Conservation (phyloP, 2,797 vertebrate species). For the Acanthopagrus latus region DNA sequence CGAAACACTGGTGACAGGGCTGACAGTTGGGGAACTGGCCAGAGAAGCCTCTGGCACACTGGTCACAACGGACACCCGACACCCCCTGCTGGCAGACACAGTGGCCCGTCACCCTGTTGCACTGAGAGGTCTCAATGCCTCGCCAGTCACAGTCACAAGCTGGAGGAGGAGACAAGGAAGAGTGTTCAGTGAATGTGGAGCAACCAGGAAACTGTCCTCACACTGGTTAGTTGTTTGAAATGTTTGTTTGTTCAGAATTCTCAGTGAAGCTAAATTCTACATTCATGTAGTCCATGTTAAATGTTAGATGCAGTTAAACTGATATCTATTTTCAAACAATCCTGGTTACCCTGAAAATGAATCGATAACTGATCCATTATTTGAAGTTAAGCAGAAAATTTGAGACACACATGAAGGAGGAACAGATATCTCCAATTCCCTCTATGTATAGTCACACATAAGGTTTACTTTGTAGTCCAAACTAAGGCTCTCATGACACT, state of each 20-base stretch:
- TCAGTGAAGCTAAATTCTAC: background rate
- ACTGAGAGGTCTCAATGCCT: conserved; percentile 91
- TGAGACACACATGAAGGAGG: no score
- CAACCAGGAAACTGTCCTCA: background rate
- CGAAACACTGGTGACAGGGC: conserved; percentile 96
- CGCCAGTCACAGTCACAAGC: conserved; percentile 94
- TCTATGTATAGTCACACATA: no score
- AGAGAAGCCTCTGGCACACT: conserved; percentile 95
- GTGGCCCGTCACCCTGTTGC: conserved; percentile 91
- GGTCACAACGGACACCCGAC: conserved; percentile 96
- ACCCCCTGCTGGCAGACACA: conserved; percentile 93
- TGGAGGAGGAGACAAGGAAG: conserved; percentile 54
- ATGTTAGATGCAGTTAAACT: background rate
- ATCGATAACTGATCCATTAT: no score
- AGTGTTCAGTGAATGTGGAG: background rate
- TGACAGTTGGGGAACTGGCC: conserved; percentile 94
- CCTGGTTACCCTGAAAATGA: no score
- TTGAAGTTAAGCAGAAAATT: no score
- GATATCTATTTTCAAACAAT: no score
- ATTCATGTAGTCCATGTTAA: background rate
- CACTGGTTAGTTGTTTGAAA: background rate
- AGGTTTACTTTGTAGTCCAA: no score
- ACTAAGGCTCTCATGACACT: no score
- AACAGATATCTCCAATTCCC: no score
- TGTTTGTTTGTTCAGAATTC: background rate